Evolutionary conservation across 2,888 invertebrate genomes (phyloP), one percentile per base, ranked within the genome.

Genomic region (Acleris sparsana): DNA sequence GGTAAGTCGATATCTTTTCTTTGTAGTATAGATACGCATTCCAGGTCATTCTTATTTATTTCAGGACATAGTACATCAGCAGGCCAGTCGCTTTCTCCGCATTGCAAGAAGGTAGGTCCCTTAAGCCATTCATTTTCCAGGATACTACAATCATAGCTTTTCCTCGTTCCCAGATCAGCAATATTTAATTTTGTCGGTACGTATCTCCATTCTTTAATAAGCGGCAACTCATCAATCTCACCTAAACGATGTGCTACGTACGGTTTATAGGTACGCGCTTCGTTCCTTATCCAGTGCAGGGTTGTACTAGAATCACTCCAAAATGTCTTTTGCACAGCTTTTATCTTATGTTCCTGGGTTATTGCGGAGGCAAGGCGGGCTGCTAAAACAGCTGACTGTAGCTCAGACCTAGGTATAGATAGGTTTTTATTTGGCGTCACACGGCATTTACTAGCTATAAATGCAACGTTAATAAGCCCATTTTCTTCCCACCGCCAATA

Each of bases 191-290:
- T 52, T 0, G 75, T 72, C 5, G 77, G 75, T 6, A 80, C 68
- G 63, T 76, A 78, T 33, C 67, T 53, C 80, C 79, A 81, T 7
- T 79, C 71, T 1, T 57, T 20, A 3, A 56, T 53, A 7, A 49
- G 22, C 9, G 68, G 70, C 0, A 69, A 29, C 18, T 74, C 73
- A 44, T 75, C 76, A 9, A 75, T 71, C 29, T 76, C 74, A 0
- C 74, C 74, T 0, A 76, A 52, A 6, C 75, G 61, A 25, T 76
- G 63, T 1, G 73, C 71, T 1, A 70, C 60, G 53, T 70, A 76
- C 1, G 59, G 11, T 62, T 73, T 72, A 44, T 76, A 75, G 16
- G 33, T 58, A 1, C 72, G 63, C 5, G 52, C 53, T 7, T 70
- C 58, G 20, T 71, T 72, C 18, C 63, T 53, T 13, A 74, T 69